phyloP scores from a whole-genome alignment of 2,888 invertebrate species.

The Troglohyphantes excavatus region DNA sequence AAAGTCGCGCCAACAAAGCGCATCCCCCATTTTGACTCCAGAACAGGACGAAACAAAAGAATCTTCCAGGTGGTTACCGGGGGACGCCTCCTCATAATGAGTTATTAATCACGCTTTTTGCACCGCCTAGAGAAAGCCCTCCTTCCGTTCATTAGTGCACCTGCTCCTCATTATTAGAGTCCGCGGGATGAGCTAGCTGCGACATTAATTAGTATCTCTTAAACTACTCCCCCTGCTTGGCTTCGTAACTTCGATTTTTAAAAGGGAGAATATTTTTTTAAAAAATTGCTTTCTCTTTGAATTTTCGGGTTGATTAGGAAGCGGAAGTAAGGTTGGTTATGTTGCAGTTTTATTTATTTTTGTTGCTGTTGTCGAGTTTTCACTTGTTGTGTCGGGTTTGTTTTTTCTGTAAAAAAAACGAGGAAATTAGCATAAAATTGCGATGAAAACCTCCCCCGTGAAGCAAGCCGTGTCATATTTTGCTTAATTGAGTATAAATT shows the following conservation, averaged over 20 bases:
- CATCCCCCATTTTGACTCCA: not conserved
- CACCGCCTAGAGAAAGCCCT: not conserved
- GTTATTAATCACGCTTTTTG: slow-evolving; percentile 30
- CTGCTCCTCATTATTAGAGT: not conserved
- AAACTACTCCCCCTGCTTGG: not conserved
- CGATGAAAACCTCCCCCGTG: not conserved
- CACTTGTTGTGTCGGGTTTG: not conserved
- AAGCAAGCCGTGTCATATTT: not conserved
- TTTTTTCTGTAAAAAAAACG: not conserved
- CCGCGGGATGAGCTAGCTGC: not conserved
- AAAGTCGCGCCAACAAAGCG: too few species aligned
- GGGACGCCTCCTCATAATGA: slow-evolving; percentile 19
- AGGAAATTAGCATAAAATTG: not conserved
- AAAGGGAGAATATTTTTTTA: not conserved
- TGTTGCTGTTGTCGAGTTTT: too few species aligned
- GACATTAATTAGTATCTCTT: slow-evolving; percentile 1
- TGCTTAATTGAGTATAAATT: not conserved
- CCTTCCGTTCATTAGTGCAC: not conserved
- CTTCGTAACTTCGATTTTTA: slow-evolving; percentile 1
- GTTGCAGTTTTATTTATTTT: not conserved
- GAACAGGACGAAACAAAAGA: not conserved
- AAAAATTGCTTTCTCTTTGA: not conserved
- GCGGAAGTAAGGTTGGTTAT: not conserved
- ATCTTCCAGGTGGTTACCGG: not conserved
- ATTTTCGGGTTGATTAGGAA: not conserved